Evolutionary conservation across 2,113 vertebrate genomes (phyloP).

Genomic region (Lycaon pictus): DNA sequence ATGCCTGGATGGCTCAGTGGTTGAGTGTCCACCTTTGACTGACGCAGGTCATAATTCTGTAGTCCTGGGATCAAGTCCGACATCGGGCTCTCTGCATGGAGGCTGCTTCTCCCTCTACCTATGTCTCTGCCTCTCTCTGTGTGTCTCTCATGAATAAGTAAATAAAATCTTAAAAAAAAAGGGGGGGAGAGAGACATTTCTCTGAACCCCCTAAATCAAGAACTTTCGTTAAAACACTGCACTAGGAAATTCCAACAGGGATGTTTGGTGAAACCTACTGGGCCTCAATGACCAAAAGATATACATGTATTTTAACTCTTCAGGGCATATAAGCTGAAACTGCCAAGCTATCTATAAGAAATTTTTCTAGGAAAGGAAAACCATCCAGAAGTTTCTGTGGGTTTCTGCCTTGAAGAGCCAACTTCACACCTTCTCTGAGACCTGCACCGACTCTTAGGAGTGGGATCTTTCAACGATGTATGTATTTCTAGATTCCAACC

Average conservation of each 20-base stretch:
- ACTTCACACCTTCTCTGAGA: not conserved
- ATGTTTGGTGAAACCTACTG: not conserved
- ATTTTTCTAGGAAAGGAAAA: constrained; percentile 31
- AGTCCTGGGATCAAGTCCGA: no score
- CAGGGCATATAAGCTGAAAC: constrained; percentile 8
- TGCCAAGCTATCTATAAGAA: not conserved
- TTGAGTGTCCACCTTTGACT: no score
- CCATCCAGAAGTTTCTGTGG: not conserved
- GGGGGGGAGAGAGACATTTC: not conserved
- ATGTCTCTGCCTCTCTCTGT: no score
- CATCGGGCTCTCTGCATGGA: no score
- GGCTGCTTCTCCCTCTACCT: no score
- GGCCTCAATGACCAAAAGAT: constrained; percentile 7
- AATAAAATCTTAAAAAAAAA: no score
- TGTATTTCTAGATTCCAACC: not conserved
- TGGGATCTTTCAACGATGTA: not conserved
- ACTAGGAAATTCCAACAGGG: constrained; percentile 13
- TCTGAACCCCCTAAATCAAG: not conserved
- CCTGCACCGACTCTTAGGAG: not conserved
- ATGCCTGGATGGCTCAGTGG: no score
- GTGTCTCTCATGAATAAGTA: no score
- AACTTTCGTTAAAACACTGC: not conserved
- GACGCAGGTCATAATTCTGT: no score
- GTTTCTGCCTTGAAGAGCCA: not conserved
- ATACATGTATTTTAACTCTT: not conserved